Evolutionary conservation across 1,140 invertebrate genomes (phyloP), one percentile per base, ranked within the genome.

Genomic region (Aphelenchoides fujianensis): DNA sequence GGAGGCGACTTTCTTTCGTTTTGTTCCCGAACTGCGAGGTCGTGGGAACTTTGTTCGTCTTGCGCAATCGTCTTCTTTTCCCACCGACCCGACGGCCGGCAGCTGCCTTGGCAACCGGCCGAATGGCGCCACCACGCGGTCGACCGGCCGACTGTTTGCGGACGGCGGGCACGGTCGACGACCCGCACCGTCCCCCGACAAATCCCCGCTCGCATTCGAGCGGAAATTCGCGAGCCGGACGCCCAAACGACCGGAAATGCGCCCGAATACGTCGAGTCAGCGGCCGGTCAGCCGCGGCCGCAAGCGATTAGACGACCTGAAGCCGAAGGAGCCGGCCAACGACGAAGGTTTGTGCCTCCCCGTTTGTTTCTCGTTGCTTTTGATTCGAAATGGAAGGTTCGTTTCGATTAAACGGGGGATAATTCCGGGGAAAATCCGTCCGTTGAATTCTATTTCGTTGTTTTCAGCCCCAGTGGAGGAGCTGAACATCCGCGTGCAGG

Each of bases 381-480:
- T 61, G n/a, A 61, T 61, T 1, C 28, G 27, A 61, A 52, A 19
- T 52, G 31, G 31, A 61, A 61, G n/a, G n/a, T 31, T 2, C 30
- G 1, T 61, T 53, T 1, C 19, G 27, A 27, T 23, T 53, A 19
- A 53, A 19, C 19, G 19, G 19, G 2, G 27, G 1, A 53, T 53
- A 23, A 19, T 27, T 2, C 52, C 52, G 19, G 27, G 27, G 27
- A 19, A 19, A 53, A 53, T 27, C 19, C 19, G 27, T 23, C 19
- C 52, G 19, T 23, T 12, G 31, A 32, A 27, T 66, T 30, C 30
- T 30, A 16, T n/a, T 19, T 66, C 23, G 23, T 34, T 66, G 0
- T 37, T 66, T 66, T 12, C 12, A 66, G 63, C 36, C n/a, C 16
- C 16, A 1, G 63, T 66, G 16, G 63, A 66, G 34, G 63, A 66